Percentiles rank a stretch among this genome's conserved stretches.
Conservation (phyloP, 2,888 invertebrate species). For the Brenthis hecate region DNA sequence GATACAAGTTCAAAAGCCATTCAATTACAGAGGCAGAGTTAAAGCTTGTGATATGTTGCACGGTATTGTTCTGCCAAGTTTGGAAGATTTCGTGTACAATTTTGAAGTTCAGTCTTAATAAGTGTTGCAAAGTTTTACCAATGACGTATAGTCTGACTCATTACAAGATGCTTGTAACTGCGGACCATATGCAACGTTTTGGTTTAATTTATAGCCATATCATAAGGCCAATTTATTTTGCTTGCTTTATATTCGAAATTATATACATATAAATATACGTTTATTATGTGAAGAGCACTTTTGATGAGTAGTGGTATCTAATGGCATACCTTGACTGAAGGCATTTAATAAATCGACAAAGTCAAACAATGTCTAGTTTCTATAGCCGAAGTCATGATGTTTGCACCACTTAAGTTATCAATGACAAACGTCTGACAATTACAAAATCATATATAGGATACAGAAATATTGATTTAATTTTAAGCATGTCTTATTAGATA, state of each 20-base stretch:
- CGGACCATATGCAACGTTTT: constrained; percentile 6
- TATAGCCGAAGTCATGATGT: too few relatives aligned
- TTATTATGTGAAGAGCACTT: too few relatives aligned
- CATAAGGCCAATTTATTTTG: constrained; percentile 1
- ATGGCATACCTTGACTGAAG: too few relatives aligned
- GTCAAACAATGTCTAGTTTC: too few relatives aligned
- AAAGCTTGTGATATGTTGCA: constrained; percentile 25
- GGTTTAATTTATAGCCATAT: constrained; percentile 7
- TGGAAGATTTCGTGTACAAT: constrained; percentile 39
- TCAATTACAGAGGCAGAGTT: constrained; percentile 20
- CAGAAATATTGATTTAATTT: too few relatives aligned
- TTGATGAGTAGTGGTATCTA: too few relatives aligned
- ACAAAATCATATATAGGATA: too few relatives aligned
- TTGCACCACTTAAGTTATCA: too few relatives aligned
- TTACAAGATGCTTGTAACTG: constrained; percentile 5
- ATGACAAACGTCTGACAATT: too few relatives aligned
- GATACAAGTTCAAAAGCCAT: constrained; percentile 21
- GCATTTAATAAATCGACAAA: too few relatives aligned
- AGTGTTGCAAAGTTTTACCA: constrained; percentile 20
- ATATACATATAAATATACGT: too few relatives aligned
- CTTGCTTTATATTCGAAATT: background rate
- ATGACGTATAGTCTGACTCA: constrained; percentile 6
- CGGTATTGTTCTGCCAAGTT: constrained; percentile 26
- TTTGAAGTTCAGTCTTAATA: constrained; percentile 41
- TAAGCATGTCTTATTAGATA: too few relatives aligned